Conservation (phyloP, 2,797 vertebrate species). For the Enteromius trimaculatus region DNA sequence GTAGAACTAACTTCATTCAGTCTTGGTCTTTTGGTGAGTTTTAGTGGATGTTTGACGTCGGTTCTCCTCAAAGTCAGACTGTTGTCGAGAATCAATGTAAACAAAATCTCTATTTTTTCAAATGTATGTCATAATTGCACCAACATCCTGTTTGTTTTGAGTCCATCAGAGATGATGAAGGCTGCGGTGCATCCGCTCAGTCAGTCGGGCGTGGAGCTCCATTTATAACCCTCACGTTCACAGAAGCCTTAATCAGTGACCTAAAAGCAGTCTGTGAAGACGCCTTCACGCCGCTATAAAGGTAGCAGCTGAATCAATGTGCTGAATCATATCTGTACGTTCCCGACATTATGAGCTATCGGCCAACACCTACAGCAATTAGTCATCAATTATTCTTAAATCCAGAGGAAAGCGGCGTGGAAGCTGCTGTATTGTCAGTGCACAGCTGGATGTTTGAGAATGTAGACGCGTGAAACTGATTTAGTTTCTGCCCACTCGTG, state of each 20-base stretch:
- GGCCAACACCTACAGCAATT: background rate
- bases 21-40: background rate
- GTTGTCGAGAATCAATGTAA: background rate
- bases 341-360: background rate
- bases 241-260: constrained; percentile 18
- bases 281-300: background rate
- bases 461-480: background rate
- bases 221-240: background rate
- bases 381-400: background rate
- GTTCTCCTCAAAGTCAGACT: background rate
- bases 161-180: background rate
- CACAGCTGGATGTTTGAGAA: constrained; percentile 13
- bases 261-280: background rate
- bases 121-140: background rate
- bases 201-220: constrained; percentile 11
- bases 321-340: constrained; percentile 1
- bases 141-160: background rate
- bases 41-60: background rate
- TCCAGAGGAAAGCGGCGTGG: too few species aligned
- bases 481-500: background rate
- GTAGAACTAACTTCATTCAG: background rate
- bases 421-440: background rate
- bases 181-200: background rate
- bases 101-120: background rate
- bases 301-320: background rate